Evolutionary conservation across 2,113 vertebrate species (phyloP).

Genomic region (Brachyistius frenatus): DNA sequence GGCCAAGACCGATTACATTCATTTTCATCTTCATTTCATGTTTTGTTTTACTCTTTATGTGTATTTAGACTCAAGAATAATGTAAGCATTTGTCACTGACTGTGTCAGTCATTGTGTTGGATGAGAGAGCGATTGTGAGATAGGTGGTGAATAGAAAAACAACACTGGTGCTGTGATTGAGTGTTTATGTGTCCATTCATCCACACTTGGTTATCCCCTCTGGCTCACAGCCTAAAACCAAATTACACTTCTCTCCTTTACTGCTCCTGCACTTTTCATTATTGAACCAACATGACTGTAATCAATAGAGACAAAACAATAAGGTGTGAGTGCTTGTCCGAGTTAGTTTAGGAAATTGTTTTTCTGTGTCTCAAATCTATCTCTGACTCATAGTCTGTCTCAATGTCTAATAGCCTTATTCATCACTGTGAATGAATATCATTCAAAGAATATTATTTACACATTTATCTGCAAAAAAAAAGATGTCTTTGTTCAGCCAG

Average conservation of each 20-base stretch:
- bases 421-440: conserved; percentile 63
- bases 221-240: conserved; percentile 26
- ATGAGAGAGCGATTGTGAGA: conserved; percentile 32
- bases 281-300: conserved; percentile 63
- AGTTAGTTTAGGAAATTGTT: conserved; percentile 36
- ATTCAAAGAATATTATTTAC: conserved; percentile 36
- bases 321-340: conserved; percentile 13
- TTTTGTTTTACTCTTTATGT: conserved; percentile 25
- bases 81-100: conserved; percentile 48
- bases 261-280: conserved; percentile 51
- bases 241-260: conserved; percentile 30
- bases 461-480: conserved; percentile 45
- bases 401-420: conserved; percentile 66
- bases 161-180: conserved; percentile 32
- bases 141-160: conserved; percentile 27
- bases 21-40: conserved; percentile 32
- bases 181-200: conserved; percentile 42
- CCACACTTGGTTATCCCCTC: conserved; percentile 31
- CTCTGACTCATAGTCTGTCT: conserved; percentile 45
- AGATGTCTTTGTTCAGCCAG: conserved; percentile 49
- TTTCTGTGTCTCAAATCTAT: conserved; percentile 50
- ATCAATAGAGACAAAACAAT: conserved; percentile 55
- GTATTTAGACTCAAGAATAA: conserved; percentile 30
- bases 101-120: conserved; percentile 33
- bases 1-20: conserved; percentile 23